Base-by-base conservation (phyloP, 1,140 invertebrate genomes). In the Diabrotica undecimpunctata region DNA sequence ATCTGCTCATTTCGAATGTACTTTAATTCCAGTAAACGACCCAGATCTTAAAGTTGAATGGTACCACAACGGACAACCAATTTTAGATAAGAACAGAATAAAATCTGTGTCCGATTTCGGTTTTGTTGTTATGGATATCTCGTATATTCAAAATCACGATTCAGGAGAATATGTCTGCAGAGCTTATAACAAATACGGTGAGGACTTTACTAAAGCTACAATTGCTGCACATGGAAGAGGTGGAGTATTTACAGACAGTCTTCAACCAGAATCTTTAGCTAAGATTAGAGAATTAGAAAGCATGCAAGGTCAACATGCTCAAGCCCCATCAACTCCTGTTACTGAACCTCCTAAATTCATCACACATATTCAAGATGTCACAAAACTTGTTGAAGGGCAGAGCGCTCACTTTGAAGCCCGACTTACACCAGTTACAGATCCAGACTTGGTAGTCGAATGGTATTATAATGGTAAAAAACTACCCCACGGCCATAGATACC, bases 61-160 rank as follows among this genome's bases (percentile, higher is more conserved):
- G 95, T 96, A 94, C 79, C 92, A 96, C 69, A 95, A 97, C 77
- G 93, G 93, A 6, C 84, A 92, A 74, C 92, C 92, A 35, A 75
- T 97, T 54, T 84, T 90, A 56, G 92, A 96, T 73, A 94, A 93
- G 7, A 93, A 91, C 41, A 86, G 96, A 61, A 96, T 96, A 68
- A 97, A 97, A 77, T 93, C 93, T 66, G 90, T 96, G 0, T 95
- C 94, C 66, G 96, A 98, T 78, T 98, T 98, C 81, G 96, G 96
- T 54, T 97, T 94, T 79, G 95, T 98, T 9, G 89, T 96, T 2
- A 86, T 98, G 81, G 96, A 98, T 73, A 96, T 99, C 72, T 90
- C 94, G 50, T 96, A 95, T 67, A 90, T 95, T 12, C 94, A 96
- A 83, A 88, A 90, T 64, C 94, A 97, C 67, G 96, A 99, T 78